phyloP scores from a whole-genome alignment of 2,797 vertebrate species.

The Esox lucius region DNA sequence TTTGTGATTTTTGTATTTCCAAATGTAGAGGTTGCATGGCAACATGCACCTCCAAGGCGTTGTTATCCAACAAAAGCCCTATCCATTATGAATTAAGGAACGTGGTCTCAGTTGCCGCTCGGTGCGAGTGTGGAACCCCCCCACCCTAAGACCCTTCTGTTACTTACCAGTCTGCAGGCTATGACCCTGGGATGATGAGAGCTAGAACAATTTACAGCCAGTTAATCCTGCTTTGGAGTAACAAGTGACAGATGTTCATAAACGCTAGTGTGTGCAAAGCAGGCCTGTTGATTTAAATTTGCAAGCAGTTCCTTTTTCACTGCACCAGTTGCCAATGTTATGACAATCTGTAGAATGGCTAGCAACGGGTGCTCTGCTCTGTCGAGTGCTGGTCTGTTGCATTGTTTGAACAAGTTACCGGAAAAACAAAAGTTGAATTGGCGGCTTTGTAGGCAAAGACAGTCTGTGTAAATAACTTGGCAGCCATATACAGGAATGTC shows the following conservation, averaged over 20 bases:
- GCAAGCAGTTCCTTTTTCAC: conserved; percentile 13
- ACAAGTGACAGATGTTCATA: conserved; percentile 25
- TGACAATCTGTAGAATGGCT: conserved; percentile 1
- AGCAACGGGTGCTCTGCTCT: neutral
- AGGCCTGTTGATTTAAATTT: neutral
- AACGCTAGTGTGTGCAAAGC: conserved; percentile 5
- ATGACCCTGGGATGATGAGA: conserved; percentile 3
- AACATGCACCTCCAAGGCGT: neutral
- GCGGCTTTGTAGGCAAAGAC: neutral
- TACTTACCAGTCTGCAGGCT: neutral
- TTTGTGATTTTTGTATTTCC: neutral
- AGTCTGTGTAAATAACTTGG: too few species aligned
- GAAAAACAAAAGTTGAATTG: neutral
- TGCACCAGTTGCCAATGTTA: neutral
- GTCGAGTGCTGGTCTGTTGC: neutral
- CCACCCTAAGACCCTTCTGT: neutral
- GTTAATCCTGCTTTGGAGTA: conserved; percentile 34
- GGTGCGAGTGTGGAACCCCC: too few species aligned
- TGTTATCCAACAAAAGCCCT: neutral
- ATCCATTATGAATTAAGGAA: neutral
- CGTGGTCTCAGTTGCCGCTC: too few species aligned
- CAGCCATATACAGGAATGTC: too few species aligned
- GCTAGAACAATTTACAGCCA: neutral
- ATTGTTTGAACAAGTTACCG: neutral
- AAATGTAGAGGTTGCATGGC: neutral